Evolutionary conservation across 1,140 invertebrate species (phyloP).

Genomic region (Sinonovacula constricta): DNA sequence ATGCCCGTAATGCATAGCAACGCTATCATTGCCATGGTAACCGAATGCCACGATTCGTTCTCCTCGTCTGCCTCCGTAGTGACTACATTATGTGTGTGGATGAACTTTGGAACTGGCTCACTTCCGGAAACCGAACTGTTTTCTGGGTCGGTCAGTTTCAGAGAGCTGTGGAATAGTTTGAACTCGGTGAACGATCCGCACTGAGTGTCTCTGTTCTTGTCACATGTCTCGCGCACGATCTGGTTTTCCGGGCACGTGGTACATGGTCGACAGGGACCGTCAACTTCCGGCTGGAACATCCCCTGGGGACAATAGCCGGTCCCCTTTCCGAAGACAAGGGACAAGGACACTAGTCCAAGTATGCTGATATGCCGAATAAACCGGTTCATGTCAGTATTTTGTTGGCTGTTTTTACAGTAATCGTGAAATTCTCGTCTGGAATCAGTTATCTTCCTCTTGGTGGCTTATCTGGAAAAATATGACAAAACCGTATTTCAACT

Average conservation of each 20-base stretch:
- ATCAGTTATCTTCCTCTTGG: no score
- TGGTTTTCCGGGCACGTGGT: conserved; percentile 30
- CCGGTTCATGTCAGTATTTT: no score
- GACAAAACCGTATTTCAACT: no score
- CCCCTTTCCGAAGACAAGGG: neutral
- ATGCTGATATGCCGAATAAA: no score
- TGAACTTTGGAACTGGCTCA: neutral
- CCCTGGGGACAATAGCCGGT: conserved; percentile 21
- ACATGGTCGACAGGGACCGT: conserved; percentile 3
- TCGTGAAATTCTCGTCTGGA: no score
- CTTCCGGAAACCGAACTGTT: neutral
- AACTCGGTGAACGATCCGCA: conserved; percentile 35
- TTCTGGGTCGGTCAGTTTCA: neutral
- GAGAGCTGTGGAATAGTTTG: conserved; percentile 1
- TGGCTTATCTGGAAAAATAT: no score
- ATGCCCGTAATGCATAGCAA: conserved; percentile 15
- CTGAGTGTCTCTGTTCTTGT: conserved; percentile 18
- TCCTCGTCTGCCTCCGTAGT: conserved; percentile 2
- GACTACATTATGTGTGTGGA: neutral
- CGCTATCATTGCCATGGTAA: conserved; percentile 18
- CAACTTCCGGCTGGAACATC: conserved; percentile 1
- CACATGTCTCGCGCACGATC: conserved; percentile 33
- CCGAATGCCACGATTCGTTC: conserved; percentile 9
- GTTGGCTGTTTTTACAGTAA: no score
- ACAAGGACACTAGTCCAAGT: no score